Evolutionary conservation across 2,797 vertebrate genomes (phyloP).

Genomic region (Thaleichthys pacificus): DNA sequence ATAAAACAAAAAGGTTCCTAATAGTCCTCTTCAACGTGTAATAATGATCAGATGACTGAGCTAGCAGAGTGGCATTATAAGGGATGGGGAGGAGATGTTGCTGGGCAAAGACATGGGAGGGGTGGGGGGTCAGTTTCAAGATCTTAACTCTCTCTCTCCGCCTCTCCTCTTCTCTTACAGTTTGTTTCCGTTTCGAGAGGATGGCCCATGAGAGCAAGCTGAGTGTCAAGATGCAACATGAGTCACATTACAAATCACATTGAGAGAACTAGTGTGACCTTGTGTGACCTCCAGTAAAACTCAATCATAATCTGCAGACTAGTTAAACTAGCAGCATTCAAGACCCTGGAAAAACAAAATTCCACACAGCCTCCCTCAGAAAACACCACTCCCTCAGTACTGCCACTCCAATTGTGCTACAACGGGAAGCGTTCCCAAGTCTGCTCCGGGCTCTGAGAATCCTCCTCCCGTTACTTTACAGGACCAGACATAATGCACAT

Average conservation of each 20-base stretch:
- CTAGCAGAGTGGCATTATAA: background rate
- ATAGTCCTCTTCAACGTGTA: slow-evolving; percentile 29
- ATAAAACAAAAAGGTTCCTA: slow-evolving; percentile 44
- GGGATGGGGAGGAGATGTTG: background rate
- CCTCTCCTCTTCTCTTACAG: background rate
- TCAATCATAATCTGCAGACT: too few species aligned
- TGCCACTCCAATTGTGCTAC: slow-evolving; percentile 44
- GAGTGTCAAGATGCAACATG: too few species aligned
- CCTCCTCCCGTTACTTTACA: slow-evolving; percentile 55
- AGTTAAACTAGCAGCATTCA: too few species aligned
- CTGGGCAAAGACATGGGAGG: too few species aligned
- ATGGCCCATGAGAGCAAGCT: too few species aligned
- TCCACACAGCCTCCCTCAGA: slow-evolving; percentile 7
- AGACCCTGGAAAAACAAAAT: background rate
- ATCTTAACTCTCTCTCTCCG: background rate
- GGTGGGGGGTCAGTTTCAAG: background rate
- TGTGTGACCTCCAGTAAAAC: background rate
- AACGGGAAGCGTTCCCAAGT: slow-evolving; percentile 42
- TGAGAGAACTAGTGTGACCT: background rate
- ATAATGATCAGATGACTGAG: slow-evolving; percentile 40
- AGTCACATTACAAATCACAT: background rate
- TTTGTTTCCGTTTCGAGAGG: too few species aligned
- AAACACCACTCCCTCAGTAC: slow-evolving; percentile 31
- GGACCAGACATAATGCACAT: slow-evolving; percentile 60
- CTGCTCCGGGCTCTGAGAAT: slow-evolving; percentile 52